Conservation (phyloP, 2,888 invertebrate genomes). For the Drosophila histrio region DNA sequence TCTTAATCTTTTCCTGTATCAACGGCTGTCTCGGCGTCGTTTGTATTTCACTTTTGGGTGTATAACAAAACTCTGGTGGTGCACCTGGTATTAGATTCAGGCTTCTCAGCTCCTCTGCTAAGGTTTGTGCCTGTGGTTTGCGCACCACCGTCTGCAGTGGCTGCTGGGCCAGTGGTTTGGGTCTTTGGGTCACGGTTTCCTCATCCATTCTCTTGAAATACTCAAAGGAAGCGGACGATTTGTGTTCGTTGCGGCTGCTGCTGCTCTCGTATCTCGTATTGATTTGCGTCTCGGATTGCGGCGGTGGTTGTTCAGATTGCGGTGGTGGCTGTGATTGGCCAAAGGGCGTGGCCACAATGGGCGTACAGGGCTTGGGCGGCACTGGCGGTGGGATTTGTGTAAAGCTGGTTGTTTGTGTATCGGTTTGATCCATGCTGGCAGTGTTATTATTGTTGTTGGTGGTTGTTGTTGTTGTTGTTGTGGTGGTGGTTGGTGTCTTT, state of each 20-base stretch:
- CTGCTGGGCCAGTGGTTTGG: conserved; percentile 54
- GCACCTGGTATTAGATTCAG: conserved; percentile 88
- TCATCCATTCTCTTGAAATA: conserved; percentile 88
- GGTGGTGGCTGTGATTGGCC: conserved; percentile 50
- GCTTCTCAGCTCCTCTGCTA: conserved; percentile 82
- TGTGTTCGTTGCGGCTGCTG: conserved; percentile 85
- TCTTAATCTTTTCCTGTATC: conserved; percentile 86
- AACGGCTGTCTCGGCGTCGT: conserved; percentile 82
- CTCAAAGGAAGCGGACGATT: conserved; percentile 88
- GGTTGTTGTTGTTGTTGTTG: conserved; percentile 45
- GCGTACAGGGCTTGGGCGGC: conserved; percentile 78
- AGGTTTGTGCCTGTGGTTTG: conserved; percentile 58
- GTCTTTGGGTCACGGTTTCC: conserved; percentile 58
- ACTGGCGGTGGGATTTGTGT: conserved; percentile 59
- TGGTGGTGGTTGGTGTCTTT: conserved; percentile 58
- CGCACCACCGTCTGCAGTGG: conserved; percentile 58
- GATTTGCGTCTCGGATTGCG: conserved; percentile 48
- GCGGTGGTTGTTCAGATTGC: conserved; percentile 34
- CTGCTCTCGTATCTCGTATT: conserved; percentile 82
- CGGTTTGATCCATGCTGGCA: conserved; percentile 68
- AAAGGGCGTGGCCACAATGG: conserved; percentile 52
- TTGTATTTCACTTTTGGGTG: conserved; percentile 85
- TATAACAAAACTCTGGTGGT: conserved; percentile 89
- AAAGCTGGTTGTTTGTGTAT: conserved; percentile 35
- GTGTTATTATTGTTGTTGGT: conserved; percentile 42